Percentiles rank a stretch among this genome's conserved stretches.
Evolutionary conservation across 2,113 vertebrate species (phyloP).

Genomic region (Numenius arquata): DNA sequence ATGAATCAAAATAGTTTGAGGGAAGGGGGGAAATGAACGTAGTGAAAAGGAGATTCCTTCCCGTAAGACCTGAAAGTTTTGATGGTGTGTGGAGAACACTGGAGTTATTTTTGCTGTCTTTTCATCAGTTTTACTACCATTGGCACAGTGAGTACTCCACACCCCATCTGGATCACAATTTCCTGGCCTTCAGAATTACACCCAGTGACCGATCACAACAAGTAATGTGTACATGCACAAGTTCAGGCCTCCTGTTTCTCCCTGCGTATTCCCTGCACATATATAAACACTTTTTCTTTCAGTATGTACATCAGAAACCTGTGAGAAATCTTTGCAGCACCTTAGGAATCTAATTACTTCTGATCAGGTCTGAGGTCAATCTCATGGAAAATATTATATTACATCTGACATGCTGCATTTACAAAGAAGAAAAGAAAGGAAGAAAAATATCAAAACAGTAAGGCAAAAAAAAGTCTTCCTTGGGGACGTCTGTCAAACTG

Average conservation of each 20-base stretch:
- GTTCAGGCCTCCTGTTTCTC: not conserved
- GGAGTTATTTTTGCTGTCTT: not conserved
- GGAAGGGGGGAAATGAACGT: rapidly evolving
- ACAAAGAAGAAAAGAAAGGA: constrained; percentile 60
- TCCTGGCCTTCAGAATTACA: not conserved
- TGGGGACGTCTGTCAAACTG: constrained; percentile 68
- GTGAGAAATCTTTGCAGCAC: not conserved
- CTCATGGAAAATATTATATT: constrained; percentile 54
- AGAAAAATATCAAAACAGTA: constrained; percentile 65
- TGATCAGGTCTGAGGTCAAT: constrained; percentile 59
- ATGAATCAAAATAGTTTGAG: not conserved
- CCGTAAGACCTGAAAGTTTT: not conserved
- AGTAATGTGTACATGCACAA: not conserved
- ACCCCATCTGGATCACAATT: not conserved
- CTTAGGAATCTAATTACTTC: constrained; percentile 68
- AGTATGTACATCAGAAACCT: not conserved
- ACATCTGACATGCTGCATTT: constrained; percentile 59
- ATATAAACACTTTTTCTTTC: not conserved
- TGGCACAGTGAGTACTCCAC: not conserved
- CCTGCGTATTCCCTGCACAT: not conserved
- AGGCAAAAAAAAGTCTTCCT: constrained; percentile 60
- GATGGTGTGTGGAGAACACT: not conserved
- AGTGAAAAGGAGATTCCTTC: not conserved
- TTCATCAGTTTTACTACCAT: not conserved
- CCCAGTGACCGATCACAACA: not conserved